A percentile compares a stretch with the other conserved stretches of the same genome.
phyloP scores from a whole-genome alignment of 2,113 vertebrate species.

The Phaetusa simplex region DNA sequence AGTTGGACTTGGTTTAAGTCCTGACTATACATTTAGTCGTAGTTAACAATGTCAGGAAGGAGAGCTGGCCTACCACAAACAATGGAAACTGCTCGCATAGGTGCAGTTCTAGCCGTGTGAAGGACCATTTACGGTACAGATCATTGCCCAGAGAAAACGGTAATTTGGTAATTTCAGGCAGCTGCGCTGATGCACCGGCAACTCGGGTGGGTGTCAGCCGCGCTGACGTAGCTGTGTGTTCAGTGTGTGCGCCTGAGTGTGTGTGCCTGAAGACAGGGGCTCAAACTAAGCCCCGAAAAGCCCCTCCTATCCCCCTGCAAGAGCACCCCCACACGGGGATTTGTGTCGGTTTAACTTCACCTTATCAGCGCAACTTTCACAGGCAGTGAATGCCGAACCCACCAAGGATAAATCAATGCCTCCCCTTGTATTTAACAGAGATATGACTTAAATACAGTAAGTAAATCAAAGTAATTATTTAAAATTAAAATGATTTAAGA shows the following conservation, averaged over 20 bases:
- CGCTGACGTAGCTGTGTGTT: not conserved
- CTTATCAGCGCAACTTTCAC: not conserved
- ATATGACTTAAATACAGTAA: conserved; percentile 55
- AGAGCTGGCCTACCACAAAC: not conserved
- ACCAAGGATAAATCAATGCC: conserved; percentile 49
- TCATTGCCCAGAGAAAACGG: not conserved
- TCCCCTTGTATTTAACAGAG: conserved; percentile 51
- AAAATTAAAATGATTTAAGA: conserved; percentile 62
- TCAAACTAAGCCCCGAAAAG: conserved; percentile 6
- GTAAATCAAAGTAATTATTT: conserved; percentile 70
- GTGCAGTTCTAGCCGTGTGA: too few relatives aligned
- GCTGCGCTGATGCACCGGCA: accelerated
- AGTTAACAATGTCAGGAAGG: not conserved
- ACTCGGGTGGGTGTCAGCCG: not conserved
- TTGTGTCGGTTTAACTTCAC: conserved; percentile 49
- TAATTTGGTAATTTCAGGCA: not conserved
- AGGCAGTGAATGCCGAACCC: conserved; percentile 28
- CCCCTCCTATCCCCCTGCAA: not conserved
- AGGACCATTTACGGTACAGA: not conserved
- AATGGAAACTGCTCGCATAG: not conserved
- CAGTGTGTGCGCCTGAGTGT: not conserved
- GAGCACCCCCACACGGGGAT: conserved; percentile 43
- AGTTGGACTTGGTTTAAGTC: not conserved
- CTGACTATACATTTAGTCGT: accelerated
- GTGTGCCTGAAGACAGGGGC: not conserved